Evolutionary conservation across 2,797 vertebrate species (phyloP).

Genomic region (Spinus olivaceus): DNA sequence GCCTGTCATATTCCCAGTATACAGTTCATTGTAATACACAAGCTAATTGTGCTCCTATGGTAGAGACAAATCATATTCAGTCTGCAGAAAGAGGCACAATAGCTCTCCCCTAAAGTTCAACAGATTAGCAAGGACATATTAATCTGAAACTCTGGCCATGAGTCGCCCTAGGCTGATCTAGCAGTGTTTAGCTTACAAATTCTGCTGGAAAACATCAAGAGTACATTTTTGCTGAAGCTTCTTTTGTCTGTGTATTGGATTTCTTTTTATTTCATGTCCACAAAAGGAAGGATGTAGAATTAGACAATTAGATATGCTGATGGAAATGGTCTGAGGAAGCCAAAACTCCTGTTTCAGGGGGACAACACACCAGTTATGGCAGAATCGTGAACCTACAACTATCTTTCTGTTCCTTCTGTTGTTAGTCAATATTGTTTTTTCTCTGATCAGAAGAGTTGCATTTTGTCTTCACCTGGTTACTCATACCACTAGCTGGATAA

Average conservation of each 20-base stretch:
- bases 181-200: not conserved
- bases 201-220: not conserved
- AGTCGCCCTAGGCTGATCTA: not conserved
- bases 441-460: not conserved
- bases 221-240: not conserved
- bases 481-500: not conserved
- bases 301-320: not conserved
- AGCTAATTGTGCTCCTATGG: not conserved
- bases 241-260: not conserved
- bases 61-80: not conserved
- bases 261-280: not conserved
- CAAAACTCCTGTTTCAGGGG: not conserved
- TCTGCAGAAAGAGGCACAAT: not conserved
- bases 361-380: not conserved
- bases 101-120: not conserved
- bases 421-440: not conserved
- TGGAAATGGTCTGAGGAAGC: not conserved
- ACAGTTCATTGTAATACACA: not conserved
- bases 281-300: not conserved
- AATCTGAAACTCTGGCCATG: not conserved
- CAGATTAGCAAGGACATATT: not conserved
- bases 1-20: not conserved
- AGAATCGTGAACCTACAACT: not conserved
- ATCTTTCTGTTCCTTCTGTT: not conserved
- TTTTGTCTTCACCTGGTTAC: not conserved